Conservation (phyloP, 1,140 invertebrate genomes). For the Charaxes varanes region DNA sequence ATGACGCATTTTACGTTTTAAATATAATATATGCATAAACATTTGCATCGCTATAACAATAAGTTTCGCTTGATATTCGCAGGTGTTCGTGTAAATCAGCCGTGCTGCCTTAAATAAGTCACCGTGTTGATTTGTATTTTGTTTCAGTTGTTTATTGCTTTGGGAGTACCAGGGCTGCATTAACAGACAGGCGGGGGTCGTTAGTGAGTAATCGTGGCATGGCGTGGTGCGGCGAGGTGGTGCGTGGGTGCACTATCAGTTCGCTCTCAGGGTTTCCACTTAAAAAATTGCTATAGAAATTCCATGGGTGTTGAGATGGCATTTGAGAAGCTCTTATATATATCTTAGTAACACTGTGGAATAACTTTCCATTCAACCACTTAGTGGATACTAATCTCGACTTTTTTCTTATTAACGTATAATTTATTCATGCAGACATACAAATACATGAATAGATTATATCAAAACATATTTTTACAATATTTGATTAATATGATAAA, state of each 20-base stretch:
- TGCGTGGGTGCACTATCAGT: constrained; percentile 23
- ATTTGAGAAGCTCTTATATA: too few relatives aligned
- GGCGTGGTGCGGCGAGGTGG: constrained; percentile 12
- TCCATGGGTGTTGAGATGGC: too few relatives aligned
- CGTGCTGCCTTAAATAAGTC: constrained; percentile 19
- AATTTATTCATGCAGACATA: too few relatives aligned
- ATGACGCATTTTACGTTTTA: constrained; percentile 12
- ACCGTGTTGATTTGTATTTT: constrained; percentile 21
- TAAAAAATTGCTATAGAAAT: neutral
- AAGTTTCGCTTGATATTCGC: constrained; percentile 12
- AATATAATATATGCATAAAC: constrained; percentile 13
- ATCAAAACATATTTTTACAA: too few relatives aligned
- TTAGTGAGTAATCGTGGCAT: constrained; percentile 47
- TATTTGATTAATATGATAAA: too few relatives aligned
- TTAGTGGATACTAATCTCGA: too few relatives aligned
- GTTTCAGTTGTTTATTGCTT: constrained; percentile 25
- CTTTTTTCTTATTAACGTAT: too few relatives aligned
- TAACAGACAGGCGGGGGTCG: constrained; percentile 38
- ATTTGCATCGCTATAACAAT: constrained; percentile 7
- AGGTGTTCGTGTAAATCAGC: constrained; percentile 18
- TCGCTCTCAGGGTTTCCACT: neutral
- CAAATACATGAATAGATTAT: too few relatives aligned
- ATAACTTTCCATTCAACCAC: too few relatives aligned
- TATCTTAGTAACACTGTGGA: neutral
- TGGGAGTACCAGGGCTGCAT: constrained; percentile 32